Percentiles rank a stretch among this genome's conserved stretches.
phyloP scores from a whole-genome alignment of 2,888 invertebrate genomes.

The Carterocephalus palaemon region DNA sequence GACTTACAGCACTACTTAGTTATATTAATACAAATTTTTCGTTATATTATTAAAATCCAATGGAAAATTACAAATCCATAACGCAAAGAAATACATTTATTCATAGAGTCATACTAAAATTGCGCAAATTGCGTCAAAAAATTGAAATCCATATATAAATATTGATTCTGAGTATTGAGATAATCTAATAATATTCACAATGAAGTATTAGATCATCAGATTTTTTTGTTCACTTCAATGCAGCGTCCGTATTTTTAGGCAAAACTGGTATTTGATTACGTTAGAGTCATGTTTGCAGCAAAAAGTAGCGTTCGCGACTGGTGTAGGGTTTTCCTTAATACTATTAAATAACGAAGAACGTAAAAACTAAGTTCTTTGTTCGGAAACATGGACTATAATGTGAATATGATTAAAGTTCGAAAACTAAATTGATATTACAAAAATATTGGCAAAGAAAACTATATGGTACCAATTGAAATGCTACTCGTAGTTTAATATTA shows the following conservation, averaged over 20 bases:
- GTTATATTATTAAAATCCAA: no score
- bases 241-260: background rate
- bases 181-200: background rate
- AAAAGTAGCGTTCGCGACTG: slow-evolving; percentile 1
- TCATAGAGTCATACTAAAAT: no score
- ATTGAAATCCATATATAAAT: background rate
- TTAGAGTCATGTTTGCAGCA: background rate
- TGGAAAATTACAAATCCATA: no score
- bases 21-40: no score
- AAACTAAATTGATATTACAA: no score
- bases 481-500: no score
- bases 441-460: no score
- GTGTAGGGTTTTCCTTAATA: slow-evolving; percentile 7
- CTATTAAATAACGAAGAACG: background rate
- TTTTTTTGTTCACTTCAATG: slow-evolving; percentile 8
- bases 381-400: background rate
- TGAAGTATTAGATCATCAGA: slow-evolving; percentile 2
- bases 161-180: slow-evolving; percentile 3
- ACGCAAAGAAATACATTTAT: no score
- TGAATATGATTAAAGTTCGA: slow-evolving; percentile 4
- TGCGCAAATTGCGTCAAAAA: no score
- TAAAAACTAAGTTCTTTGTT: slow-evolving; percentile 1
- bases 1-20: no score
- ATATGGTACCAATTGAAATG: no score
- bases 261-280: background rate